Base-by-base conservation (phyloP, 1,140 invertebrate species). In the Euwallacea fornicatus region DNA sequence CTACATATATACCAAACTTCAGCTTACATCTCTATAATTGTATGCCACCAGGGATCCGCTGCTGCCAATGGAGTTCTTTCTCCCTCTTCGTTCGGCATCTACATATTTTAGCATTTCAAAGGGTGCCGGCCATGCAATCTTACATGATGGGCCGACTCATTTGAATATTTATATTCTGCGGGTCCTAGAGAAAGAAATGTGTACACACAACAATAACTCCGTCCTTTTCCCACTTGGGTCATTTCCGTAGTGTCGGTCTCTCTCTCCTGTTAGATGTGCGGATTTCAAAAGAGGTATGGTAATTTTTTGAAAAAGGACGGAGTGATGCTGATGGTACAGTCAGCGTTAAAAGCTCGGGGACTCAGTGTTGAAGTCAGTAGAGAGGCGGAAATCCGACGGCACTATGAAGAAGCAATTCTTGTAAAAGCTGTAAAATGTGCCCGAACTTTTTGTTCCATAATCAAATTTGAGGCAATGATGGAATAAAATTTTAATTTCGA, bases 71-170 rank as follows among this genome's bases (percentile, higher is more conserved):
- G 59, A 33, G 11, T 21, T 13, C 21, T 33, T 47, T 56, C 43
- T 54, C 15, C 56, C 72, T 73, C 75, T 76, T 74, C 71, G 74
- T 69, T 73, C 70, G 71, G 66, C 46, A 79, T 79, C 75, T 79
- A 74, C 78, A 78, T 79, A 78, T 78, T 79, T 79, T 78, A 77
- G 66, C 78, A 79, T 79, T 62, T 74, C 60, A 77, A 76, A 78
- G 76, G 71, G 46, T 13, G 9, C 8, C 56, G 66, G 74, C 76
- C 71, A 68, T 76, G 74, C 75, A 73, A 75, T 75, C 74, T 74
- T 73, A 73, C 61, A 55, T 71, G 68, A 62, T 74, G 75, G 71
- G 65, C 66, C 56, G 59, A 72, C 69, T 69, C 63, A 67, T 73
- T 70, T 74, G 70, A 74, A 76, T 76, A 75, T 75, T 73, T 74